Evolutionary conservation across 2,888 invertebrate species (phyloP).

Genomic region (Apodemia zela): DNA sequence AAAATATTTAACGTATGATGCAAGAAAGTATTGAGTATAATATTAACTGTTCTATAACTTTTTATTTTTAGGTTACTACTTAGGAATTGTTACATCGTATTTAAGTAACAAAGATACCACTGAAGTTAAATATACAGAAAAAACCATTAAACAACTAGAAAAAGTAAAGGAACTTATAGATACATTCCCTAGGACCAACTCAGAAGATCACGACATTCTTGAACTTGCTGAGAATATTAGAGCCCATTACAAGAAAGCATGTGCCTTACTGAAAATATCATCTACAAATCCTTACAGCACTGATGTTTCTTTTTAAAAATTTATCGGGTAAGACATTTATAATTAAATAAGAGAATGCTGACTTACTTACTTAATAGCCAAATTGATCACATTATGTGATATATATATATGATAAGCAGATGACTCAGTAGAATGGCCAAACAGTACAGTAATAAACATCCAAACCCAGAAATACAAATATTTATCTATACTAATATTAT

Average conservation of each 20-base stretch:
- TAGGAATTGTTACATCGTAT: slow-evolving; percentile 80
- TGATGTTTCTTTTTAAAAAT: slow-evolving; percentile 79
- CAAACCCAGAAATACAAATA: too few species aligned
- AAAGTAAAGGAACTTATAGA: slow-evolving; percentile 81
- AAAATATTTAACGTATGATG: too few species aligned
- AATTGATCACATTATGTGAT: too few species aligned
- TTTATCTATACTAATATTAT: too few species aligned
- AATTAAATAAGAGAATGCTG: too few species aligned
- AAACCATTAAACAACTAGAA: slow-evolving; percentile 72
- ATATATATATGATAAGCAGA: too few species aligned
- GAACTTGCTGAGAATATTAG: slow-evolving; percentile 82
- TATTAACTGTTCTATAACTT: too few species aligned
- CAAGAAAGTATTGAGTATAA: too few species aligned
- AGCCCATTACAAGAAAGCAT: slow-evolving; percentile 84
- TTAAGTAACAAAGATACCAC: slow-evolving; percentile 43
- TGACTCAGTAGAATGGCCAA: too few species aligned
- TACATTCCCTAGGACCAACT: slow-evolving; percentile 83
- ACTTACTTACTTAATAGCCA: too few species aligned
- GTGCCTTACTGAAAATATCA: slow-evolving; percentile 83
- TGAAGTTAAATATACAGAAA: slow-evolving; percentile 66
- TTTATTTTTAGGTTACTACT: slow-evolving; percentile 81
- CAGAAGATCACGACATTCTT: slow-evolving; percentile 83
- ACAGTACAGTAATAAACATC: too few species aligned
- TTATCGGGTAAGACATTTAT: slow-evolving; percentile 14
- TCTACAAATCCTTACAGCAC: slow-evolving; percentile 76